phyloP scores from a whole-genome alignment of 1,140 invertebrate species.

The Gonioctena quinquepunctata region DNA sequence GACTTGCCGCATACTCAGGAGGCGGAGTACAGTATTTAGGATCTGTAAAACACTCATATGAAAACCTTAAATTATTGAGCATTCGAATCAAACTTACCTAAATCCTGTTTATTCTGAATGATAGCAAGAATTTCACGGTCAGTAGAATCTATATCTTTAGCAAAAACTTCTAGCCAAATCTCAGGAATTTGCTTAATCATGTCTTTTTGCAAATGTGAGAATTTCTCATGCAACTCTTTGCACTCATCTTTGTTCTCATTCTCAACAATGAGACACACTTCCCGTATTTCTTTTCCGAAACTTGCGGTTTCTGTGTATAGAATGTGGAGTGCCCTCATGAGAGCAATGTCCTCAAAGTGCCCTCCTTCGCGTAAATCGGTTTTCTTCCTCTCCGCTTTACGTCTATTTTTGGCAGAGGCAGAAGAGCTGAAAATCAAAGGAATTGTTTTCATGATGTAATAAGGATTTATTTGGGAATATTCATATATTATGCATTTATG shows the following conservation, averaged over 20 bases:
- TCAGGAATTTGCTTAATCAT: slow-evolving; percentile 17
- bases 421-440: neutral
- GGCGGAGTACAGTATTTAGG: slow-evolving; percentile 1
- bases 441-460: too few species aligned
- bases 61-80: too few species aligned
- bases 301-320: slow-evolving; percentile 14
- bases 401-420: slow-evolving; percentile 74
- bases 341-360: slow-evolving; percentile 84
- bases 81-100: too few species aligned
- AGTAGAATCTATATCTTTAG: slow-evolving; percentile 14
- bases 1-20: neutral
- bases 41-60: too few species aligned
- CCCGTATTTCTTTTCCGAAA: slow-evolving; percentile 20
- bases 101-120: slow-evolving; percentile 28
- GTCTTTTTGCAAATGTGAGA: slow-evolving; percentile 6
- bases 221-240: slow-evolving; percentile 19
- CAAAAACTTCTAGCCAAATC: slow-evolving; percentile 36
- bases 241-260: too few species aligned
- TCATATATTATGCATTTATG: too few species aligned
- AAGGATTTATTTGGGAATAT: too few species aligned
- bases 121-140: slow-evolving; percentile 17
- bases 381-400: slow-evolving; percentile 84
- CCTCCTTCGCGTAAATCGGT: slow-evolving; percentile 88
- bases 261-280: slow-evolving; percentile 24
- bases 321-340: slow-evolving; percentile 73